Evolutionary conservation across 2,888 invertebrate species (phyloP).

Genomic region (Aspidapion aeneum): DNA sequence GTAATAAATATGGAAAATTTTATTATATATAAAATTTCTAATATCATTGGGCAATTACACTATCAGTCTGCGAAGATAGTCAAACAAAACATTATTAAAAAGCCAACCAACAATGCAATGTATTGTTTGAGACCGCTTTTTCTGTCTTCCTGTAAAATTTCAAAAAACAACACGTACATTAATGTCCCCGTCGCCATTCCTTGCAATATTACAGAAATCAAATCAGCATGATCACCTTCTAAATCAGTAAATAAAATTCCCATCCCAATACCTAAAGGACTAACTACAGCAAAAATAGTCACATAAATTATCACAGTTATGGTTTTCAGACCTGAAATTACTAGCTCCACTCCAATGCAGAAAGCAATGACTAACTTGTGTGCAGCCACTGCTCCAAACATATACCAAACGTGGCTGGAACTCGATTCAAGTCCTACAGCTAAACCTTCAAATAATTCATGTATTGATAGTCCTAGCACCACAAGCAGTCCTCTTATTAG

Average conservation of each 20-base stretch:
- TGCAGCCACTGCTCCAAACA: constrained; percentile 79
- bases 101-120: constrained; percentile 64
- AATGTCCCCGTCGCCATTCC: constrained; percentile 91
- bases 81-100: constrained; percentile 65
- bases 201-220: constrained; percentile 67
- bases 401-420: constrained; percentile 63
- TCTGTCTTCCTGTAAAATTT: constrained; percentile 68
- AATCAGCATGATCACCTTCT: constrained; percentile 55
- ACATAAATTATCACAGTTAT: constrained; percentile 64
- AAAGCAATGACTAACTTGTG: constrained; percentile 87
- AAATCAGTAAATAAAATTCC: constrained; percentile 64
- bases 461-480: constrained; percentile 79
- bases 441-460: constrained; percentile 83
- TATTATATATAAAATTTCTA: no score
- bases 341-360: constrained; percentile 81
- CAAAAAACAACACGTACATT: constrained; percentile 95
- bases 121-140: constrained; percentile 63
- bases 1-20: no score
- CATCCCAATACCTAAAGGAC: constrained; percentile 76
- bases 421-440: constrained; percentile 75
- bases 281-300: constrained; percentile 73
- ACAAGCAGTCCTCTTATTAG: constrained; percentile 70
- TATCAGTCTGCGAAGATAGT: constrained; percentile 16
- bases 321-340: constrained; percentile 65
- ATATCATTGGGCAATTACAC: no score